A percentile compares a stretch with the other conserved stretches of the same genome.
Evolutionary conservation across 2,888 invertebrate species (phyloP).

Genomic region (Elegia similella): DNA sequence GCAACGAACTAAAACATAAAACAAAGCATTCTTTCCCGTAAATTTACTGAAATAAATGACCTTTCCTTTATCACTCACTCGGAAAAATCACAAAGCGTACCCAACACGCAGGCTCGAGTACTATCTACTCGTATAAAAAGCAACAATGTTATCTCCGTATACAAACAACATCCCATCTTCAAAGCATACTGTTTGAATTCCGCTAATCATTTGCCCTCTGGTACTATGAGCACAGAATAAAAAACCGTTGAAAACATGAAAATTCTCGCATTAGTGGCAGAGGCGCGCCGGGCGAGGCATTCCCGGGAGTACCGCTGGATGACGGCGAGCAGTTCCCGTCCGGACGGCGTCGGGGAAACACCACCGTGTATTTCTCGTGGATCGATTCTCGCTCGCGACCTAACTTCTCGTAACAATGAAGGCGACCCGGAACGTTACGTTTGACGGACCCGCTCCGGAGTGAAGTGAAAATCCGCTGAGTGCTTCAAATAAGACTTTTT

Average conservation of each 20-base stretch:
- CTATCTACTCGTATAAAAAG: no score
- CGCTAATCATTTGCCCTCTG: constrained; percentile 28
- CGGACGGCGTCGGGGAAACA: constrained; percentile 25
- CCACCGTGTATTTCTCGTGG: constrained; percentile 6
- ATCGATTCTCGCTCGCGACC: constrained; percentile 1
- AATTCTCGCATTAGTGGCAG: constrained; percentile 21
- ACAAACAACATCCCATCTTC: neutral
- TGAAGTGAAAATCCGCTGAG: constrained; percentile 41
- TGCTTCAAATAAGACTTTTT: constrained; percentile 7
- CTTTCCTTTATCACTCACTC: neutral
- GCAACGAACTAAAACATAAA: neutral
- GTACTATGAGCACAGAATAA: constrained; percentile 20
- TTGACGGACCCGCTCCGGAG: constrained; percentile 45
- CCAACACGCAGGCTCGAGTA: neutral
- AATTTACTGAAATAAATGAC: neutral
- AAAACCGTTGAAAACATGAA: constrained; percentile 27
- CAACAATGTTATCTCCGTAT: neutral
- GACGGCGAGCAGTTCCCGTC: constrained; percentile 26
- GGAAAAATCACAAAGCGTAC: constrained; percentile 2
- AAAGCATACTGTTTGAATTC: constrained; percentile 23
- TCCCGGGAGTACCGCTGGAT: constrained; percentile 24
- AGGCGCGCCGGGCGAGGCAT: constrained; percentile 23
- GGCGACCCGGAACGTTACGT: constrained; percentile 42
- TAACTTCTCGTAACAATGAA: constrained; percentile 52
- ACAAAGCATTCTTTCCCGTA: neutral